These are phyloP conservation scores for Prochilodus magdalenae DNA, from an alignment of 2,113 vertebrate species.

Conservation along the genomic window DNA sequence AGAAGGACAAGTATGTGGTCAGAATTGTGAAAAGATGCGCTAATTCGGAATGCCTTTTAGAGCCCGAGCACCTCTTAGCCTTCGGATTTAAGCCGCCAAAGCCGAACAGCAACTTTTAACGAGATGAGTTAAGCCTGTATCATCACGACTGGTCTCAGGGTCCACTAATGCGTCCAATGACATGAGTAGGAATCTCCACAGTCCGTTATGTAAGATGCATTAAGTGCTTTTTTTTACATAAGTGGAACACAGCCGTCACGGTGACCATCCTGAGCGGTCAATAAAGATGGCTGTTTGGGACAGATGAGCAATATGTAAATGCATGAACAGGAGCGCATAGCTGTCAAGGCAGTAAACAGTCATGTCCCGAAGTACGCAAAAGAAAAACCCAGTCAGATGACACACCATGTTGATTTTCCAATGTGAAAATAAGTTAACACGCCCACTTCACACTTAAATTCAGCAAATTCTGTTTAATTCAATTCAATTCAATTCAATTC, in stretches of 20 bases:
- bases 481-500: too few relatives aligned
- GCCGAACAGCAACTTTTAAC: constrained; percentile 17
- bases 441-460: too few relatives aligned
- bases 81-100: background rate
- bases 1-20: background rate
- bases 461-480: too few relatives aligned
- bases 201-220: constrained; percentile 9
- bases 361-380: too few relatives aligned
- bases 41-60: background rate
- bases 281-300: background rate
- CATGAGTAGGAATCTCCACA: background rate
- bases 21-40: background rate
- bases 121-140: constrained; percentile 30
- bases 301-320: background rate
- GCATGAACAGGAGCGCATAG: background rate
- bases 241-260: background rate
- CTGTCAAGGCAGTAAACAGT: background rate
- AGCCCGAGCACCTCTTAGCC: background rate
- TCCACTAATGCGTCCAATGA: constrained; percentile 21
- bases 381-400: too few relatives aligned
- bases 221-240: background rate
- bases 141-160: constrained; percentile 15
- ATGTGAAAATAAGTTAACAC: too few relatives aligned
- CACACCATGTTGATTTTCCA: too few relatives aligned
- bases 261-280: background rate